These are phyloP conservation scores for Zoroaster sp. DNA, from an alignment of 53 echinoderm and acorn worm species.

Conservation along the genomic window DNA sequence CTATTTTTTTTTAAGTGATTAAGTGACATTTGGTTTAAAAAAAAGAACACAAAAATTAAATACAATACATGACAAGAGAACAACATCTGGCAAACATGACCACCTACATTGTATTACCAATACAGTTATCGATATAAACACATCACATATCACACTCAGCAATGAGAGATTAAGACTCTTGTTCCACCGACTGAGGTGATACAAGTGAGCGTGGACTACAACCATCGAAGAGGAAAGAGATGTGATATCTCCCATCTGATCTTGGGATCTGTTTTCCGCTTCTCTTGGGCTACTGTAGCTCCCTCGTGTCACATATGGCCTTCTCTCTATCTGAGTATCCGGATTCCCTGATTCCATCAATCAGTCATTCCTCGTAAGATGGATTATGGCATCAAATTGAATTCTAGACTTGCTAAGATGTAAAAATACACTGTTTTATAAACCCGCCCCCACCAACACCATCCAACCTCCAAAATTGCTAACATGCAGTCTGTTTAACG, in stretches of 20 bases:
- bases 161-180: too few species aligned
- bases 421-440: too few species aligned
- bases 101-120: too few species aligned
- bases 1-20: too few species aligned
- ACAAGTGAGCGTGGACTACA: background rate
- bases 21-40: too few species aligned
- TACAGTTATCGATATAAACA: background rate
- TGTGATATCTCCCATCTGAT: background rate
- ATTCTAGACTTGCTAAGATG: too few species aligned
- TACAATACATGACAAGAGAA: too few species aligned
- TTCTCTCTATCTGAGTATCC: background rate
- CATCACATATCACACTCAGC: background rate
- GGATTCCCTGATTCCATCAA: conserved; percentile 7
- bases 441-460: too few species aligned
- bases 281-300: background rate
- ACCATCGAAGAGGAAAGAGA: background rate
- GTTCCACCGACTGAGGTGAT: background rate
- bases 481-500: too few species aligned
- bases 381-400: conserved; percentile 10
- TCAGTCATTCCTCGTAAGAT: background rate
- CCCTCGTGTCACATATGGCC: background rate
- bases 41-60: too few species aligned
- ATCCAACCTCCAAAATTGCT: too few species aligned
- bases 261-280: background rate
- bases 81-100: too few species aligned